phyloP scores from a whole-genome alignment of 2,888 invertebrate species.

The Ecliptopera silaceata region DNA sequence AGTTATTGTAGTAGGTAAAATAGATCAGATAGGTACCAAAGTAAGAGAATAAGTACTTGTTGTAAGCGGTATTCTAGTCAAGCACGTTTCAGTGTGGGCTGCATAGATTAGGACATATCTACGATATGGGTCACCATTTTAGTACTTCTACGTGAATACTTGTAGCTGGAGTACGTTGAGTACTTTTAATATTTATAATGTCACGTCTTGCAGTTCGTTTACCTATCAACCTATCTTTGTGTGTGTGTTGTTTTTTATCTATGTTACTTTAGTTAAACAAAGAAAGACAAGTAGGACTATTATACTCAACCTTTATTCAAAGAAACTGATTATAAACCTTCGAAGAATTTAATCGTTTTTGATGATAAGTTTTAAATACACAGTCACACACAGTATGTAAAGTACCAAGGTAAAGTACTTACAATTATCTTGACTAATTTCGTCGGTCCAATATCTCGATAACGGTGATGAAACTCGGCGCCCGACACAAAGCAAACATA shows the following conservation, averaged over 20 bases:
- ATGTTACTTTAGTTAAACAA: no score
- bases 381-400: no score
- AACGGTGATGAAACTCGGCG: slow-evolving; percentile 45
- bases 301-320: no score
- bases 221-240: slow-evolving; percentile 2
- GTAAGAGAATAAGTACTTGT: slow-evolving; percentile 2
- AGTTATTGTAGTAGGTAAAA: not conserved
- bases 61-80: slow-evolving; percentile 38
- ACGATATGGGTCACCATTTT: slow-evolving; percentile 55
- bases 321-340: no score
- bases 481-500: slow-evolving; percentile 51
- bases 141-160: slow-evolving; percentile 41
- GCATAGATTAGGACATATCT: slow-evolving; percentile 54
- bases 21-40: not conserved
- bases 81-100: slow-evolving; percentile 56
- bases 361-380: no score
- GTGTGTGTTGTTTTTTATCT: no score
- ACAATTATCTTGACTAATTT: slow-evolving; percentile 13
- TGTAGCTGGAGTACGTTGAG: slow-evolving; percentile 7
- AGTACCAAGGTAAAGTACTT: no score
- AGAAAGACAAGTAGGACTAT: no score
- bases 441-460: slow-evolving; percentile 23
- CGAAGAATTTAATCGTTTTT: no score
- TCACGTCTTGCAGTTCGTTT: slow-evolving; percentile 11
- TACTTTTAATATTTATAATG: not conserved